Evolutionary conservation across 2,888 invertebrate species (phyloP).

Genomic region (Cephus spinipes): DNA sequence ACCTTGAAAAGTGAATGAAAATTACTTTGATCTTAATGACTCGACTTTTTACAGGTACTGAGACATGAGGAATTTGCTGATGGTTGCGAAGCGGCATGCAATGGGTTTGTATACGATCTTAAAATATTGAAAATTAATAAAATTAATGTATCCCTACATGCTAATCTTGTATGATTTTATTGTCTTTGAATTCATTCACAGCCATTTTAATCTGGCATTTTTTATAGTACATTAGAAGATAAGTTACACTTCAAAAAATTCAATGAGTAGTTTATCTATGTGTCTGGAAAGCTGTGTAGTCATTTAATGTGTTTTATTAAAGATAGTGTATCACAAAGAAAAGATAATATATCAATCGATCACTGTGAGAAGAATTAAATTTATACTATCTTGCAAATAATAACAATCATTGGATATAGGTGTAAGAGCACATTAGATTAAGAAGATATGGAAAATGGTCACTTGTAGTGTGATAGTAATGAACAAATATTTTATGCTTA

Average conservation of each 20-base stretch:
- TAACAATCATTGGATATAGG: neutral
- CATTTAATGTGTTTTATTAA: neutral
- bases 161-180: neutral
- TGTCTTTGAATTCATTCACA: neutral
- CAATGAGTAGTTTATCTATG: neutral
- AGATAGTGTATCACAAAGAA: neutral
- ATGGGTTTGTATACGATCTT: slow-evolving; percentile 79
- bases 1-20: slow-evolving; percentile 29
- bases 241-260: neutral
- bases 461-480: neutral
- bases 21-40: slow-evolving; percentile 16
- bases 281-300: neutral
- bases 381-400: neutral
- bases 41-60: slow-evolving; percentile 74
- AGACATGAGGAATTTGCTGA: slow-evolving; percentile 98
- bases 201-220: neutral
- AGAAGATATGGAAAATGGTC: neutral
- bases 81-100: slow-evolving; percentile 97
- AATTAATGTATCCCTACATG: neutral
- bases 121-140: neutral
- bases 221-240: neutral
- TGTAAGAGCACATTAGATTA: neutral
- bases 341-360: neutral
- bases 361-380: neutral
- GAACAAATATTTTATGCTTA: neutral